Evolutionary conservation across 2,113 vertebrate genomes (phyloP).

Genomic region (Diadophis punctatus): DNA sequence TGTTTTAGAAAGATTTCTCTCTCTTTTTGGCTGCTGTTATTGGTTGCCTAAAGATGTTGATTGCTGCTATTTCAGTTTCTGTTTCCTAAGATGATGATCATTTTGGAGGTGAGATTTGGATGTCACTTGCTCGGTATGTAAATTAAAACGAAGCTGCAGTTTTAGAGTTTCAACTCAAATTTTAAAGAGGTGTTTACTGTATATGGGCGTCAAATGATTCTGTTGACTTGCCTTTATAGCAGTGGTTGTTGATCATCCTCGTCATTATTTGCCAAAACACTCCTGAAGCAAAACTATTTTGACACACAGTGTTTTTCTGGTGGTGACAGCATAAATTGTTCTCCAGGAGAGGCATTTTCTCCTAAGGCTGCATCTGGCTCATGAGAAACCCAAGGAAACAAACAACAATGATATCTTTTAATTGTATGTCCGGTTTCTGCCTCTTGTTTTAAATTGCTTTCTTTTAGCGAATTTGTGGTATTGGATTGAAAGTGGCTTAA

Average conservation of each 20-base stretch:
- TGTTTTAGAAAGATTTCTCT: not conserved
- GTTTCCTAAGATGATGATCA: not conserved
- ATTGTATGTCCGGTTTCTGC: not conserved
- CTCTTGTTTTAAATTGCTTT: not conserved
- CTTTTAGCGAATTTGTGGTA: not conserved
- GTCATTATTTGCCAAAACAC: not conserved
- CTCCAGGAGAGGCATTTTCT: not conserved
- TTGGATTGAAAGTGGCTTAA: not conserved
- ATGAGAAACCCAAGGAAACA: not conserved
- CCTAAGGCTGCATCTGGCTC: not conserved
- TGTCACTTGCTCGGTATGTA: not conserved
- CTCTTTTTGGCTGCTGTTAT: not conserved
- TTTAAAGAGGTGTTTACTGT: not conserved
- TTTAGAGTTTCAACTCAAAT: not conserved
- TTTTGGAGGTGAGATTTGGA: not conserved
- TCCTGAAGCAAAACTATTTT: not conserved
- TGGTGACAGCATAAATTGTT: not conserved
- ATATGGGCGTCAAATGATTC: not conserved
- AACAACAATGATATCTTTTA: not conserved
- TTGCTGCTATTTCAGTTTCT: not conserved
- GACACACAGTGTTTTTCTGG: not conserved
- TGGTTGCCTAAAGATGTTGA: not conserved
- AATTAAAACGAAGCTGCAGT: not conserved
- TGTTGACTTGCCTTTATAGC: not conserved
- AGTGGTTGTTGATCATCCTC: not conserved